phyloP scores from a whole-genome alignment of 1,140 invertebrate genomes.

The Plodia interpunctella region DNA sequence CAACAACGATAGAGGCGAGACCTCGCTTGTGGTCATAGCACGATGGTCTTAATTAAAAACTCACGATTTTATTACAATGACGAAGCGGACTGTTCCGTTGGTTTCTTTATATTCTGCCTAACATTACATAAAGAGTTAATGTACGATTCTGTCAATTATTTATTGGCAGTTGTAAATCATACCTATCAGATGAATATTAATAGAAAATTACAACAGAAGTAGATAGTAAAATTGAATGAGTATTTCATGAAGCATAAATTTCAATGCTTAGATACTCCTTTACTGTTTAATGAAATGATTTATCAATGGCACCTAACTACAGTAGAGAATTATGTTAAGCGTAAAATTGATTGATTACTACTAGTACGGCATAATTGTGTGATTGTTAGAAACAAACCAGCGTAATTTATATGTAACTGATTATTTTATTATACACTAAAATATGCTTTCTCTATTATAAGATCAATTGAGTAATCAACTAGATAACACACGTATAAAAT shows the following conservation, averaged over 20 bases:
- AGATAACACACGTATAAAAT: no score
- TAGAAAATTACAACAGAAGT: not conserved
- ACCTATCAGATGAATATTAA: slow-evolving; percentile 1
- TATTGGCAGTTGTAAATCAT: not conserved
- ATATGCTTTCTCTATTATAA: no score
- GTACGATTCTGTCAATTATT: not conserved
- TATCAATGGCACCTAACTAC: no score
- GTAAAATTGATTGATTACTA: no score
- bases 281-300: no score
- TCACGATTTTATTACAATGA: not conserved
- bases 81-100: not conserved
- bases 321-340: no score
- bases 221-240: not conserved
- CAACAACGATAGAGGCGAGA: not conserved
- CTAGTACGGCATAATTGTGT: no score
- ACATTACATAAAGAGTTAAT: not conserved
- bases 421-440: no score
- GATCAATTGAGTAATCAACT: no score
- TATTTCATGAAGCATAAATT: not conserved
- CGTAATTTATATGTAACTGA: no score
- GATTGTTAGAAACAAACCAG: no score
- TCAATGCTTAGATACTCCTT: no score
- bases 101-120: not conserved
- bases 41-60: slow-evolving; percentile 5
- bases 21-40: not conserved